Base-by-base conservation (phyloP, 2,888 invertebrate species). In the Drosophila hamatofila region DNA sequence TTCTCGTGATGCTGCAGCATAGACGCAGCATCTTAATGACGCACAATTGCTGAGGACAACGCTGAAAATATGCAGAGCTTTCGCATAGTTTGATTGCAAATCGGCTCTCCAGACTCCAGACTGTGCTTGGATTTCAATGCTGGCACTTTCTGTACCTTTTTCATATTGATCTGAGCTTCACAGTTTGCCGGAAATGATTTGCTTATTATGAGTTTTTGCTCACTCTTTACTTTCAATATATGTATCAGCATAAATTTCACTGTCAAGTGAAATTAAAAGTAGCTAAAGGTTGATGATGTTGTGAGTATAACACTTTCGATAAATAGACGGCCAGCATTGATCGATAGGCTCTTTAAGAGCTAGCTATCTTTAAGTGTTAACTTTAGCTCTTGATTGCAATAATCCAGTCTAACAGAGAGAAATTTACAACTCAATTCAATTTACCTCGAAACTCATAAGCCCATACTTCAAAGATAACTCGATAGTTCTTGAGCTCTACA, bases 11-110 rank as follows among this genome's bases (percentile, higher is more conserved):
- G 57, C 69, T 64, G 56, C 41, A 44, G 48, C 23, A 57, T 42
- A 35, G 18, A 71, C 60, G 59, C 65, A 64, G 88, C 82, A 85
- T 67, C 68, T 49, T 85, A 88, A 88, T 86, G 88, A 79, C 61
- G 84, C 87, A 65, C 62, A 75, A 72, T 56, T 74, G 59, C 76
- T 16, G 62, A 41, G 55, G 57, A 48, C 58, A 54, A 35, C 44
- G 52, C 33, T 42, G 41, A 48, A 60, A 64, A 61, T 66, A 81
- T 78, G 81, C 75, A 75, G 58, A 54, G 33, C 33, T 42, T 16
- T 18, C 35, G 21, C 30, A 30, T 14, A 41, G 39, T 11, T 27
- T n/a, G 16, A 11, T 37, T 57, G 25, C 27, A 30, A 35, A 60
- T 52, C n/a, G 25, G 7, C 25, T 27, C 27, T 33, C 39, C 6